A percentile compares a stretch with the other conserved stretches of the same genome.
Conservation (phyloP, 2,113 vertebrate species). For the Pardalotus punctatus region DNA sequence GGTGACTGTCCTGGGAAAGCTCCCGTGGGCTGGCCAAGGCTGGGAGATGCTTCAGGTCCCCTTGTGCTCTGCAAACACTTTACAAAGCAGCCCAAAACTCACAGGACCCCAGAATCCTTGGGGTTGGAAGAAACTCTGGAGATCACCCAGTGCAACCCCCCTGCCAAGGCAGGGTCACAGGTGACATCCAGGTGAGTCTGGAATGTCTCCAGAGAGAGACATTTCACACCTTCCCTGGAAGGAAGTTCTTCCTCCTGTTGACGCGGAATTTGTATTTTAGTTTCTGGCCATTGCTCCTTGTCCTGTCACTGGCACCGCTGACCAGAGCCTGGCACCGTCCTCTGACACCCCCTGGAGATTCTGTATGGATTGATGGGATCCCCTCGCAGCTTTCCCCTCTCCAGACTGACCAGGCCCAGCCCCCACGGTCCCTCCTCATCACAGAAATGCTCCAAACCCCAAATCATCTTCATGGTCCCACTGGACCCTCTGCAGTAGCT, state of each 20-base stretch:
- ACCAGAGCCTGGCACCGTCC: background rate
- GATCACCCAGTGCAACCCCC: background rate
- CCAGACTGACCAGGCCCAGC: background rate
- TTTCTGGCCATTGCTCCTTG: background rate
- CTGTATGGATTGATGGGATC: background rate
- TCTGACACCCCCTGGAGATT: background rate
- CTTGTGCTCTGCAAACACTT: background rate
- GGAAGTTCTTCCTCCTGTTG: background rate
- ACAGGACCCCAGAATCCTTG: background rate
- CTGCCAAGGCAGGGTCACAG: background rate
- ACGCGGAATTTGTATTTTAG: background rate
- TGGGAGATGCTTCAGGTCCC: background rate
- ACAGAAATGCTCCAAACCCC: background rate
- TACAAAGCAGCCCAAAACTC: background rate
- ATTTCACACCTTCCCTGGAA: background rate
- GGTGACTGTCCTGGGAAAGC: background rate
- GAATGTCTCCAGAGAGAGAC: background rate
- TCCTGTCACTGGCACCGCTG: background rate
- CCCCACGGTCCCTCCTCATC: no score
- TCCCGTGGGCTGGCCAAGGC: fast-evolving
- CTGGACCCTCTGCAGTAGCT: background rate
- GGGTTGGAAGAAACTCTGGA: background rate
- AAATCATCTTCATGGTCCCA: background rate
- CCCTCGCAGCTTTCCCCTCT: background rate
- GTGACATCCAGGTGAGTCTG: background rate